phyloP scores from a whole-genome alignment of 2,797 vertebrate species.

The Taenioides sp. region DNA sequence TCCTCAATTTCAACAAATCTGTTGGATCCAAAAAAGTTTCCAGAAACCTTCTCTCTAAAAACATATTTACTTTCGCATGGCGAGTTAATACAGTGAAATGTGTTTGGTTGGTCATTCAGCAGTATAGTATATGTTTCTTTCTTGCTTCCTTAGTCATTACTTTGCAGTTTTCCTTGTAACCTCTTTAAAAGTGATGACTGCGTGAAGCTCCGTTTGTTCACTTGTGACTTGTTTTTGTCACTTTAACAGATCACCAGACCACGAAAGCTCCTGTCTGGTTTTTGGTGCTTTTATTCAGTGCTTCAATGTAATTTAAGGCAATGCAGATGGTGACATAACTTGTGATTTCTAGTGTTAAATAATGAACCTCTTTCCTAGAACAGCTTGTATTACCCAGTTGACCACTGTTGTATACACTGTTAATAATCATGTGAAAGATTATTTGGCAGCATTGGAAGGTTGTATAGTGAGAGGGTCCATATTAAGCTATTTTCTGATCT shows the following conservation, averaged over 20 bases:
- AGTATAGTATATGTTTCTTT: conserved; percentile 11
- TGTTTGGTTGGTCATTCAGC: conserved; percentile 23
- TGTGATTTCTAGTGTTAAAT: neutral
- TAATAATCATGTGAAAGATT: too few species aligned
- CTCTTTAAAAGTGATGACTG: conserved; percentile 15
- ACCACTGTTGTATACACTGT: too few species aligned
- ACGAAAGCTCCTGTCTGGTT: neutral
- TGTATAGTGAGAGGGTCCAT: too few species aligned
- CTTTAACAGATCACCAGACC: neutral
- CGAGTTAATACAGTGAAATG: neutral
- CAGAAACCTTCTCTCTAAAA: too few species aligned
- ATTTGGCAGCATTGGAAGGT: too few species aligned
- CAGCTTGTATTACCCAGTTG: too few species aligned
- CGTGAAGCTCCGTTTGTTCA: neutral
- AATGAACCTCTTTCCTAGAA: too few species aligned
- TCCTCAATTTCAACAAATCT: too few species aligned
- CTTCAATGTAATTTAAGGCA: neutral
- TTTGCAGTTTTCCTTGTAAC: conserved; percentile 36
- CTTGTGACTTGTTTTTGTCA: conserved; percentile 1
- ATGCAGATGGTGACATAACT: neutral
- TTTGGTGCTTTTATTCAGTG: neutral
- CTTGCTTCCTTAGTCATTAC: conserved; percentile 15
- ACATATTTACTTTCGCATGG: too few species aligned
- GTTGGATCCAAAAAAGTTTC: too few species aligned
- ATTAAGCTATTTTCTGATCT: too few species aligned